Evolutionary conservation across 2,888 invertebrate genomes (phyloP), one percentile per base, ranked within the genome.

Genomic region (Drosophila borealis): DNA sequence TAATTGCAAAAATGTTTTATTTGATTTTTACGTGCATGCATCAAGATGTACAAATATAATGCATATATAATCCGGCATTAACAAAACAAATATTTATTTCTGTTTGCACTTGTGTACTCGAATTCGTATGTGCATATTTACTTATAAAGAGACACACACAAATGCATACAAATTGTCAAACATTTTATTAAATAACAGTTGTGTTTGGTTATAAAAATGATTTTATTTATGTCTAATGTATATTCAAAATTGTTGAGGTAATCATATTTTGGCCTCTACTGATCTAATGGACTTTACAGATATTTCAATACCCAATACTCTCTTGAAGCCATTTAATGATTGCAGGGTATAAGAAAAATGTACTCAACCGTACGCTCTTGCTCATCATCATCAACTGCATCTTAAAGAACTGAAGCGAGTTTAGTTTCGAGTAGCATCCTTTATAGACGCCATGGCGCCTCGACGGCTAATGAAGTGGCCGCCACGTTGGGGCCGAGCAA

Each of bases 401-500:
- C 41, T 42, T 8, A 37, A 61, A n/a, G 19, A 10, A 19, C 14
- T 51, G 19, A 19, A 46, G 49, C 10, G 25, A 41, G 39, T 41
- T 37, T 34, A n/a, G 36, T 21, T 50, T 37, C 8, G 37, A 41
- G 39, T 37, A 29, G 41, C 37, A 29, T 5, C 17, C 59, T 42
- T 34, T 19, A 14, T 34, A 19, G 33, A 68, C 59, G 44, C 25
- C 14, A 33, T 53, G 61, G 74, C 60, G 73, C 74, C 66, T 37
- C 29, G 45, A 13, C 17, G 76, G 34, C 88, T 80, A 80, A 80
- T 80, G 84, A 87, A 80, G 84, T 78, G 69, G 66, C 34, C 51
- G 77, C 59, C 63, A 50, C 46, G 45, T 41, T 53, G 64, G 71
- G 17, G 34, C 34, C 39, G 49, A 50, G 49, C 45, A 49, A 57